Evolutionary conservation across 2,888 invertebrate genomes (phyloP), one percentile per base, ranked within the genome.

Genomic region (Amphiduros pacificus): DNA sequence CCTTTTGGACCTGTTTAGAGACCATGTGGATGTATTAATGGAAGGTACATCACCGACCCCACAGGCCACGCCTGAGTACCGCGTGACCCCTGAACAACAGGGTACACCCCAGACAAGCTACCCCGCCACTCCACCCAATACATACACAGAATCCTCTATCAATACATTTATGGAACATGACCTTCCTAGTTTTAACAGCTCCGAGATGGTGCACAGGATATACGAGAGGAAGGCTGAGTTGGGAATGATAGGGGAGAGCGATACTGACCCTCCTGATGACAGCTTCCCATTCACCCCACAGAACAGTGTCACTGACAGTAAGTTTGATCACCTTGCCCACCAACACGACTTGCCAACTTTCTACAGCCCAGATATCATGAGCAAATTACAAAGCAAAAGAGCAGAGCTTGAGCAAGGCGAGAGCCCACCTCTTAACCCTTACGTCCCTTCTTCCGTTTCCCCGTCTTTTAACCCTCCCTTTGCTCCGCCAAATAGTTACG

Each of bases 181-280:
- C 36, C 73, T 84, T 11, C 84, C 83, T 6, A 82, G 82, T 61
- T 83, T 84, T 70, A 83, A 83, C 70, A 82, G 75, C 54, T 76
- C 82, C 1, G 84, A 84, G 65, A 83, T 84, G 82, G 78, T 83
- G 55, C 75, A 81, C 61, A 79, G 78, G 61, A 82, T 84, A n/a
- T 77, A 80, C 53, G 75, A 74, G 32, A 83, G 82, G 64, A 77
- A 82, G 54, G 80, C 77, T 5, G 75, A 77, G 26, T 68, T 83
- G 24, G 69, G 74, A 2, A 22, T 40, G 4, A 4, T 27, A n/a
- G 41, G 24, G 3, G 59, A 59, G n/a, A 14, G 31, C 20, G 2
- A 27, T 4, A 2, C 29, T 2, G 53, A n/a, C 1, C 3, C n/a
- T 3, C 49, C 36, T 3, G 36, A 36, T 14, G 53, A 40, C 2